Conservation (phyloP, 2,113 vertebrate genomes). For the Galbula dea region DNA sequence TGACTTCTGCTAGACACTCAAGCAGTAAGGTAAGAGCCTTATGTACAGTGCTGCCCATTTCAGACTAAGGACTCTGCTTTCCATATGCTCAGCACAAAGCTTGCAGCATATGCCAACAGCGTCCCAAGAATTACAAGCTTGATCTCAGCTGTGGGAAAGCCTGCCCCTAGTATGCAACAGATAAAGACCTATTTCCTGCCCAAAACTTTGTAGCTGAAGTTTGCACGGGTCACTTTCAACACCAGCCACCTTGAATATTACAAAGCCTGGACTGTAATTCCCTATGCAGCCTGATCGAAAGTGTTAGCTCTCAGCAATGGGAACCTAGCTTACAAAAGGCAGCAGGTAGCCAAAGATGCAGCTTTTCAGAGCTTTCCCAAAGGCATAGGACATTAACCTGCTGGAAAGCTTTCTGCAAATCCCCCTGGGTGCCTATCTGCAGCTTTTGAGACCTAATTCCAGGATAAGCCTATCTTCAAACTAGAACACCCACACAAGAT, state of each 20-base stretch:
- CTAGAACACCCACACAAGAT: background rate
- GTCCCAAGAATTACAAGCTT: background rate
- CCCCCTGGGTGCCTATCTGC: background rate
- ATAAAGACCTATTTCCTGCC: conserved; percentile 44
- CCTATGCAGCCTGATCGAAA: background rate
- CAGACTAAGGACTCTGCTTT: background rate
- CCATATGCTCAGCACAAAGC: background rate
- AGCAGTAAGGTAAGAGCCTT: background rate
- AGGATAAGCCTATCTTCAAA: conserved; percentile 6
- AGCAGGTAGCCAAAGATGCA: conserved; percentile 34
- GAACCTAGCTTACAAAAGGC: background rate
- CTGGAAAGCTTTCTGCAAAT: conserved; percentile 19
- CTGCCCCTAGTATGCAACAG: background rate
- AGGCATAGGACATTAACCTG: conserved; percentile 31
- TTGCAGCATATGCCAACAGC: background rate
- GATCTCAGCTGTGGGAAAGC: conserved; percentile 32
- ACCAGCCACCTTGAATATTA: background rate
- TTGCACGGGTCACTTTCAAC: background rate
- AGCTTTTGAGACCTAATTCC: conserved; percentile 36
- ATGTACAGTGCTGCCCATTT: accelerated
- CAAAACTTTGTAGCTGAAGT: background rate
- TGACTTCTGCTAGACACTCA: background rate
- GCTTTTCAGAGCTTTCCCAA: conserved; percentile 40
- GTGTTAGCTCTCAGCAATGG: conserved; percentile 1
- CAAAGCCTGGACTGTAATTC: background rate